A percentile compares a stretch with the other conserved stretches of the same genome.
These are phyloP conservation scores for Tonatia bakeri DNA, from an alignment of 2,113 vertebrate species.

Conservation along the genomic window DNA sequence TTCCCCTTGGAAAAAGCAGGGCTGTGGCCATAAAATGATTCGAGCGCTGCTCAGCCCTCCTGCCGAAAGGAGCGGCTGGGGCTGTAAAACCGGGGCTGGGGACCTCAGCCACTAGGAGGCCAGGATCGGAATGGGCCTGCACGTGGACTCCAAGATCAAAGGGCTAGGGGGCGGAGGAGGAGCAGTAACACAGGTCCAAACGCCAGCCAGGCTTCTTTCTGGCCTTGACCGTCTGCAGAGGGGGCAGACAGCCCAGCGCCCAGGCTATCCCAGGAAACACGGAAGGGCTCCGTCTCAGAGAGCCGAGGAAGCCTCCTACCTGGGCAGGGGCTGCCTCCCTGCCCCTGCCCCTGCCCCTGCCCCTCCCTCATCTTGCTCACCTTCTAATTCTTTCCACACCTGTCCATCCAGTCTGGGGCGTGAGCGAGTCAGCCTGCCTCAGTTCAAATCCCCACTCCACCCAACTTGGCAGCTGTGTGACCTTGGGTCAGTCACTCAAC, in stretches of 20 bases:
- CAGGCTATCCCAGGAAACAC: fast-evolving
- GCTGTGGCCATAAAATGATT: not conserved
- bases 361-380: not conserved
- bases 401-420: not conserved
- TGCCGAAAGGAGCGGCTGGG: not conserved
- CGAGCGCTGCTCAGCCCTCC: not conserved
- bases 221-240: not conserved
- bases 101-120: not conserved
- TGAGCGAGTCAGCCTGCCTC: not conserved
- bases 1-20: not conserved
- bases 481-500: not conserved
- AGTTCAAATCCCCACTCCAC: not conserved
- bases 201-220: fast-evolving
- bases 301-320: not conserved
- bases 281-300: fast-evolving
- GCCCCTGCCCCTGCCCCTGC: too few relatives aligned
- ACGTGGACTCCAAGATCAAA: not conserved
- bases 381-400: not conserved
- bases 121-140: not conserved
- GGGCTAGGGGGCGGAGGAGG: not conserved
- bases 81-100: not conserved
- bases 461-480: not conserved
- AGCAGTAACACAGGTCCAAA: not conserved
- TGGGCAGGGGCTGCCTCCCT: not conserved
- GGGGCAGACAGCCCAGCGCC: not conserved